These are phyloP conservation scores for Geococcyx californianus DNA, from an alignment of 2,113 vertebrate genomes.

Conservation along the genomic window DNA sequence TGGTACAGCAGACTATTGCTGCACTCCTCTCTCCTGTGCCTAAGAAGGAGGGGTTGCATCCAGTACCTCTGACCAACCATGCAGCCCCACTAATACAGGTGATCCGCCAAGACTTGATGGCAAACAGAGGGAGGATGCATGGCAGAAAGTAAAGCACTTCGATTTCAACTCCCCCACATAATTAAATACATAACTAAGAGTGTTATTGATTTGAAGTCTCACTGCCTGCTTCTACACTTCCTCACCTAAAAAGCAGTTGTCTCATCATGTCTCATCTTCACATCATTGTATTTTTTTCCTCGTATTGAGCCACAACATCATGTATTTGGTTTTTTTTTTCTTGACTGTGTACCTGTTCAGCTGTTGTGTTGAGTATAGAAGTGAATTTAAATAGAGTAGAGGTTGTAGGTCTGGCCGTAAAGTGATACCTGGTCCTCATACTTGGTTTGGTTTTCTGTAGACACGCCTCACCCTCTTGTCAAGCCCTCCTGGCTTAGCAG, in stretches of 20 bases:
- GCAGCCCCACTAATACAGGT: not conserved
- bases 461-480: not conserved
- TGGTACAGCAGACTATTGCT: not conserved
- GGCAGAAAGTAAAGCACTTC: not conserved
- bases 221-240: not conserved
- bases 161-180: not conserved
- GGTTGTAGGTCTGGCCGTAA: not conserved
- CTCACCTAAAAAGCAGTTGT: not conserved
- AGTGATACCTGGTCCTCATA: not conserved
- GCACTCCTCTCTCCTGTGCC: not conserved
- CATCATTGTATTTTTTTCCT: not conserved
- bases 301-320: not conserved
- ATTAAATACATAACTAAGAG: not conserved
- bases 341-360: not conserved
- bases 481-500: not conserved
- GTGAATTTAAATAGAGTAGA: not conserved
- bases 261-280: not conserved
- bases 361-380: not conserved
- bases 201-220: not conserved
- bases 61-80: not conserved
- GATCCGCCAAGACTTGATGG: not conserved
- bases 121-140: accelerated
- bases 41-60: not conserved
- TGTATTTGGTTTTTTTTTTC: not conserved
- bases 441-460: not conserved